Conservation (phyloP, 1,140 invertebrate genomes). For the Drosophila orosa region DNA sequence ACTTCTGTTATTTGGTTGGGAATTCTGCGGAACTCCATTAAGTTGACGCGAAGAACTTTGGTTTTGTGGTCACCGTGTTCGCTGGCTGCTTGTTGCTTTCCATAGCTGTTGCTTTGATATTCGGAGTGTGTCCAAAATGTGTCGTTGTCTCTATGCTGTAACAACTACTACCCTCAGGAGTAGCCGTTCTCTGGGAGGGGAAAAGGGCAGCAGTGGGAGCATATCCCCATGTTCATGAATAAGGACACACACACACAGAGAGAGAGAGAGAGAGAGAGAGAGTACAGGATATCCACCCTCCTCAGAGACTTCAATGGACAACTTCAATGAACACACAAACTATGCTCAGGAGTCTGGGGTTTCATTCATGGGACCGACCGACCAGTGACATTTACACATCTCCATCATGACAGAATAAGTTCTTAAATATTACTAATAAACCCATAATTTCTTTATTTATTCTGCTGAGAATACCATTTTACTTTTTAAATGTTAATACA, state of each 20-base stretch:
- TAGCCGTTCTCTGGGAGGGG: neutral
- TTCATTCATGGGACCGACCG: constrained; percentile 13
- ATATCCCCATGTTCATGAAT: constrained; percentile 14
- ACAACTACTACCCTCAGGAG: constrained; percentile 9
- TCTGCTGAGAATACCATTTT: neutral
- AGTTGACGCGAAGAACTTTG: constrained; percentile 81
- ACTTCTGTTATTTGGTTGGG: constrained; percentile 15
- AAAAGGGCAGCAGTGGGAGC: neutral
- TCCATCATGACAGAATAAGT: constrained; percentile 9
- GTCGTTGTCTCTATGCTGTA: constrained; percentile 46
- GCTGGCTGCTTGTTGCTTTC: constrained; percentile 23
- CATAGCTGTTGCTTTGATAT: constrained; percentile 20
- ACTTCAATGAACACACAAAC: constrained; percentile 14
- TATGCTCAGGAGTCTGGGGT: neutral
- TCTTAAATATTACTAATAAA: constrained; percentile 9
- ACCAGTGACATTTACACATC: constrained; percentile 3
- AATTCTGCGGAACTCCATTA: constrained; percentile 75
- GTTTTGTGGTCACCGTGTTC: constrained; percentile 65
- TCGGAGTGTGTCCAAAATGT: constrained; percentile 58
- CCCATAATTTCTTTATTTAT: neutral
- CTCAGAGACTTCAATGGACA: constrained; percentile 3
- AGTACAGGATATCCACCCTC: neutral
- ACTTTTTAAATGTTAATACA: too few species aligned
- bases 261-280: neutral
- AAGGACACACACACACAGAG: constrained; percentile 8